Conservation (phyloP, 2,888 invertebrate species). For the Nebria salina region DNA sequence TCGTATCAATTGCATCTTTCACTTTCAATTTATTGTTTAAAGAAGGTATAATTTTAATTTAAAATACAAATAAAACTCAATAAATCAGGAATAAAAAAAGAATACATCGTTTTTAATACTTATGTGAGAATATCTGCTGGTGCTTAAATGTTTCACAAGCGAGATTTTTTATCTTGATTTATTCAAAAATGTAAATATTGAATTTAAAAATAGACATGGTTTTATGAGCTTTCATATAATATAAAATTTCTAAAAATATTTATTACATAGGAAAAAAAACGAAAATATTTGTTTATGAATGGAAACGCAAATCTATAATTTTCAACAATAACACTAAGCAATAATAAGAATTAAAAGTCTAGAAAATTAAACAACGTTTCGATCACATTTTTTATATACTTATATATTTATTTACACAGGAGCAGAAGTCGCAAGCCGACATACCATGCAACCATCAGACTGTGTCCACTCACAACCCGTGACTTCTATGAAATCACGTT, state of each 20-base stretch:
- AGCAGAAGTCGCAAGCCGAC: conserved; percentile 46
- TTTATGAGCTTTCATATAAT: conserved; percentile 21
- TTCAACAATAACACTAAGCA: neutral
- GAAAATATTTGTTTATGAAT: neutral
- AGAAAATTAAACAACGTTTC: conserved; percentile 13
- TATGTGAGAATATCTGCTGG: neutral
- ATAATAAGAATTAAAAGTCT: neutral
- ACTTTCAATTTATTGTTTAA: neutral
- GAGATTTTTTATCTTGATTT: conserved; percentile 12
- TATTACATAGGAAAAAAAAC: conserved; percentile 1
- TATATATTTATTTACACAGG: conserved; percentile 17
- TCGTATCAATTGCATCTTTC: neutral
- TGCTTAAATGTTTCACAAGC: neutral
- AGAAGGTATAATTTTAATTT: too few species aligned
- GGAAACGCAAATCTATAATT: neutral
- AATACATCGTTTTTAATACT: neutral
- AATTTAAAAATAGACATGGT: conserved; percentile 22
- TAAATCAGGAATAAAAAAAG: neutral
- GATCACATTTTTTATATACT: neutral
- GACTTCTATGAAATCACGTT: conserved; percentile 49
- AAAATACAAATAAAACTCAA: too few species aligned
- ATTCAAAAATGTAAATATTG: conserved; percentile 27
- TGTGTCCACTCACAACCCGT: conserved; percentile 56
- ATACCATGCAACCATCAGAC: conserved; percentile 57
- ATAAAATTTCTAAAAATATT: conserved; percentile 13